These are phyloP conservation scores for Harpagifer antarcticus DNA, from an alignment of 2,797 vertebrate species.

Conservation along the genomic window DNA sequence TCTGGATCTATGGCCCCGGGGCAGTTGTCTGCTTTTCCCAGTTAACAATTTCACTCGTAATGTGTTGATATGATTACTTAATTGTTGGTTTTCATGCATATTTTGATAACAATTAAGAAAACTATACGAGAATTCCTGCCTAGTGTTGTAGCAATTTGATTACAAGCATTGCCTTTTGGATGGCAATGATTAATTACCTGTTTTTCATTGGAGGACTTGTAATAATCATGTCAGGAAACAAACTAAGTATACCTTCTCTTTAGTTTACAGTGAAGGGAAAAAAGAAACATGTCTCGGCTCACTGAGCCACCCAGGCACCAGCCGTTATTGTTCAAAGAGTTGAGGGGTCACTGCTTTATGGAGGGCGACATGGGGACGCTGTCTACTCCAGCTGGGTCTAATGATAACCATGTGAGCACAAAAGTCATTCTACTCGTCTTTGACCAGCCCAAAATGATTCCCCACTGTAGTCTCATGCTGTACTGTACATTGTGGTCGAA, in stretches of 20 bases:
- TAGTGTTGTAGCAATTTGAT: neutral
- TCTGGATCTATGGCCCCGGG: neutral
- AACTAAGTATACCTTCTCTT: neutral
- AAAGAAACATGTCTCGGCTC: neutral
- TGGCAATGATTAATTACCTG: neutral
- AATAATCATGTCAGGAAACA: constrained; percentile 12
- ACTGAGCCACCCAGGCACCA: constrained; percentile 31
- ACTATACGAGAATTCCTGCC: neutral
- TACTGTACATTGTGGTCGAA: constrained; percentile 33
- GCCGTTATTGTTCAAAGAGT: constrained; percentile 35
- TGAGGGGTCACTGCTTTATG: constrained; percentile 49
- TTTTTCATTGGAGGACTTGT: neutral
- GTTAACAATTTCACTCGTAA: neutral
- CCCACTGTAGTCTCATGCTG: constrained; percentile 5
- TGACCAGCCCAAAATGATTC: neutral
- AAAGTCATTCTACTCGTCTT: constrained; percentile 23
- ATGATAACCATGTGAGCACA: constrained; percentile 44
- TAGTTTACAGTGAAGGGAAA: neutral
- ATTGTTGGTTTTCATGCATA: neutral
- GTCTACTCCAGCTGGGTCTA: constrained; percentile 25
- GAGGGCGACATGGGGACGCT: constrained; percentile 23
- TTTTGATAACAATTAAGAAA: neutral
- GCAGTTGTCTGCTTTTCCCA: neutral
- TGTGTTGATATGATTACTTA: neutral
- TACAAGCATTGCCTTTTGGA: neutral